Conservation (phyloP, 2,797 vertebrate species). For the Parambassis ranga region DNA sequence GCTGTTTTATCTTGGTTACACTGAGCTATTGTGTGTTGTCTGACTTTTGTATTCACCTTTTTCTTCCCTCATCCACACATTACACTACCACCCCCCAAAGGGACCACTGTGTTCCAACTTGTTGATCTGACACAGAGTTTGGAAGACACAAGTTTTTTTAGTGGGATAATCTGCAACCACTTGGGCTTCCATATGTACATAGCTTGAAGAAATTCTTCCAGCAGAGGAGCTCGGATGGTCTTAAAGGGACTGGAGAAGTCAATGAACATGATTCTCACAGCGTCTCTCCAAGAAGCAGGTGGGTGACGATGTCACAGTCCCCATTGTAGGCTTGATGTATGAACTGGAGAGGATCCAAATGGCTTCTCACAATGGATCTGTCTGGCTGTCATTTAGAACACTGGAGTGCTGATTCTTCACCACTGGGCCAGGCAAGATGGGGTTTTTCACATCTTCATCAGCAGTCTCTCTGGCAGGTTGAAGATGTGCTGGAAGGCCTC, state of each 20-base stretch:
- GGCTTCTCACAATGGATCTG: constrained; percentile 38
- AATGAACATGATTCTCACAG: constrained; percentile 22
- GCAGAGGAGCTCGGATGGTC: background rate
- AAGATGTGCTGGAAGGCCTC: constrained; percentile 53
- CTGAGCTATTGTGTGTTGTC: background rate
- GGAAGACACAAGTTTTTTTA: background rate
- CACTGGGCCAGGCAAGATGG: constrained; percentile 35
- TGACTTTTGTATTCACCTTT: background rate
- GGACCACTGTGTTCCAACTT: background rate
- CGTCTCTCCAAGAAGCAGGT: constrained; percentile 38
- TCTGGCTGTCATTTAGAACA: constrained; percentile 48
- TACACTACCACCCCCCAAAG: too few species aligned
- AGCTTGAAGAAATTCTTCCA: background rate
- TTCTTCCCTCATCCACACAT: too few species aligned
- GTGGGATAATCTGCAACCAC: too few species aligned
- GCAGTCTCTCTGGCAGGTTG: constrained; percentile 46
- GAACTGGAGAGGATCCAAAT: constrained; percentile 54
- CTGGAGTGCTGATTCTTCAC: constrained; percentile 34
- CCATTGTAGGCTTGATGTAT: constrained; percentile 41
- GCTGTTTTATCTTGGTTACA: background rate
- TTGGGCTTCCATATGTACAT: background rate
- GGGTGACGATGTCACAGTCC: constrained; percentile 24
- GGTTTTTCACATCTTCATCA: constrained; percentile 54
- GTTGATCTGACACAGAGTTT: background rate
- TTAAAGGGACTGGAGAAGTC: constrained; percentile 17